phyloP scores from a whole-genome alignment of 2,797 vertebrate species.

The Kryptopterus vitreolus region DNA sequence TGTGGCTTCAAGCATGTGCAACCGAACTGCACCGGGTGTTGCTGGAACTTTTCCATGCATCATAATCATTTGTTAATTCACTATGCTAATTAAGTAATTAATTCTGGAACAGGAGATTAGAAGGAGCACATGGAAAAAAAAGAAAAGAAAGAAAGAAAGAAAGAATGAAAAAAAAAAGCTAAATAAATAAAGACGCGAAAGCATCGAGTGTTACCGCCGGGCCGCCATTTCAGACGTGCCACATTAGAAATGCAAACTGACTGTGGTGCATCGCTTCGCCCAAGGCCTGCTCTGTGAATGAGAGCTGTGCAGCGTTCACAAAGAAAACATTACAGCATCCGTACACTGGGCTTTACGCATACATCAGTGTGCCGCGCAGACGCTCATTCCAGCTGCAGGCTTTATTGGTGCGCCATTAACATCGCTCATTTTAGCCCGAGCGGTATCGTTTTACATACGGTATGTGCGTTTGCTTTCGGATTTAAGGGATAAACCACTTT shows the following conservation, averaged over 20 bases:
- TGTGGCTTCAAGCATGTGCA: conserved; percentile 25
- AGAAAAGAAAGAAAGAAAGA: conserved; percentile 49
- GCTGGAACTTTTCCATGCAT: conserved; percentile 84
- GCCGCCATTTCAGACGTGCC: conserved; percentile 71
- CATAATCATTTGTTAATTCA: conserved; percentile 84
- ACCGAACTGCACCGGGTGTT: conserved; percentile 53
- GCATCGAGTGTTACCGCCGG: conserved; percentile 74
- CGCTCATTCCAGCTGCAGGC: conserved; percentile 11
- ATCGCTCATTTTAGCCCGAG: not conserved
- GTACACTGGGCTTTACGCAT: conserved; percentile 52
- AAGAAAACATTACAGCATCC: conserved; percentile 61
- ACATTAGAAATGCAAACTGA: conserved; percentile 79
- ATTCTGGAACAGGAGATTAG: conserved; percentile 81
- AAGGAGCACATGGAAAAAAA: conserved; percentile 66
- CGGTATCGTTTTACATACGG: too few species aligned
- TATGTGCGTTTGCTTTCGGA: not conserved
- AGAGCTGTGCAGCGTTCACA: conserved; percentile 49
- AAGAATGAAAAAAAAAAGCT: conserved; percentile 55
- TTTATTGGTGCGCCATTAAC: not conserved
- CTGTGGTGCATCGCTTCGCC: conserved; percentile 70
- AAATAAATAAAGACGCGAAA: conserved; percentile 80
- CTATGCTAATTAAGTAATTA: conserved; percentile 86
- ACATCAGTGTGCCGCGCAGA: not conserved
- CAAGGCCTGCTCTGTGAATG: conserved; percentile 70
- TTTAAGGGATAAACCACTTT: not conserved